A percentile compares a stretch with the other conserved stretches of the same genome.
Conservation (phyloP, 2,113 vertebrate genomes). For the Naja naja region DNA sequence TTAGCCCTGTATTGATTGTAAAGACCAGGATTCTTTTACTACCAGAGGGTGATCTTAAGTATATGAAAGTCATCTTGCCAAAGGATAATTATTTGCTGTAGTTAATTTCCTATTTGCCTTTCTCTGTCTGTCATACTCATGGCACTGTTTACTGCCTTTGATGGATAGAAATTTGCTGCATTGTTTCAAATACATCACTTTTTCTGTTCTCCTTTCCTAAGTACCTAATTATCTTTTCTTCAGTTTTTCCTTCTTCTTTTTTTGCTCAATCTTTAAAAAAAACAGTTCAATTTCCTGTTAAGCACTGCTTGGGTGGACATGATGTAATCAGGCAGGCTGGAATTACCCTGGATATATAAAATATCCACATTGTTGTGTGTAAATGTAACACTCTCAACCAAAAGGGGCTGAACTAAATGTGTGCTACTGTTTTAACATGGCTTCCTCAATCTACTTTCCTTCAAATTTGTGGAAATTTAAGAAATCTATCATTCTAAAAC, state of each 20-base stretch:
- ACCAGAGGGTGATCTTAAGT: neutral
- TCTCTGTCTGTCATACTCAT: too few relatives aligned
- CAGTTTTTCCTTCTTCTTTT: neutral
- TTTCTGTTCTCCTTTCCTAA: neutral
- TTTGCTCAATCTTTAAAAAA: neutral
- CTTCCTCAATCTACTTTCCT: neutral
- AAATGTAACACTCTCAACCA: neutral
- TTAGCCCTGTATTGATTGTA: constrained; percentile 26
- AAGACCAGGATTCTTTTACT: neutral
- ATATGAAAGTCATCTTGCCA: neutral
- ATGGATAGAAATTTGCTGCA: neutral
- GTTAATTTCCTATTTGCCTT: neutral
- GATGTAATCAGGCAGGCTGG: neutral
- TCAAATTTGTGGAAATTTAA: neutral
- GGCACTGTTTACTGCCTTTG: neutral
- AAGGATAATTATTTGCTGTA: neutral
- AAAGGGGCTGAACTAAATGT: neutral
- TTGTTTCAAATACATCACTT: neutral
- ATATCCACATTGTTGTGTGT: neutral
- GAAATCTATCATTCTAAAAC: neutral
- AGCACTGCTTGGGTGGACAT: neutral
- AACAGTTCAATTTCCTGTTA: neutral
- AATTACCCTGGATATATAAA: neutral
- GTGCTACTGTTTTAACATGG: neutral
- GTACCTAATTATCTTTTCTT: neutral